Base-by-base conservation (phyloP, 37 sponge, comb jelly and placozoan genomes). In the Corticium candelabrum region DNA sequence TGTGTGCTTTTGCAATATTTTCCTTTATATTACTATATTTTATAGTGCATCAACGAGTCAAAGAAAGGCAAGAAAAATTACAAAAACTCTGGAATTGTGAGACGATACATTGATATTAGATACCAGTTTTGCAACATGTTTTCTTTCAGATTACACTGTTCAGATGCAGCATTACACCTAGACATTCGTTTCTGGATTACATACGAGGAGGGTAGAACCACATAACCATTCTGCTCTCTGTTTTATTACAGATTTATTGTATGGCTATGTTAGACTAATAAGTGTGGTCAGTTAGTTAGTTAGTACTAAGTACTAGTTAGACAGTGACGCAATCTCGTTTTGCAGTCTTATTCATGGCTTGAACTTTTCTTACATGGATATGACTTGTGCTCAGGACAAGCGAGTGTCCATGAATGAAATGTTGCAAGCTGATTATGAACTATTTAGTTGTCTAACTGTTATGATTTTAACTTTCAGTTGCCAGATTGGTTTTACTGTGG, bases 401-500 rank as follows among this genome's bases (percentile, higher is more conserved):
- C n/a, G n/a, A n/a, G n/a, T n/a, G n/a, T n/a, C n/a, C n/a, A n/a
- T n/a, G n/a, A n/a, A n/a, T n/a, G n/a, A n/a, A n/a, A n/a, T n/a
- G n/a, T n/a, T n/a, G n/a, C n/a, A n/a, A n/a, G n/a, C n/a, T n/a
- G n/a, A n/a, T n/a, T n/a, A 50, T 50, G 21, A 50, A 50, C 62
- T 27, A 50, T 11, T 50, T 50, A 21, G 62, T 50, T 21, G 15
- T 21, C 21, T 50, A 21, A 50, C 62, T 27, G 62, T 21, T 50
- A 50, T 50, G 11, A 50, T 50, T 50, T 50, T 50, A 11, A 27
- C 21, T 21, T 21, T 27, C 62, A 50, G 95, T 1, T 86, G 89
- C 34, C 89, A 90, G 80, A 84, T 94, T 37, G 88, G 88, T 79
- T 94, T 91, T 76, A 90, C 91, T 41, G 87, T 83, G 41, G 95